Evolutionary conservation across 2,888 invertebrate genomes (phyloP).

Genomic region (Drosophila pullipes): DNA sequence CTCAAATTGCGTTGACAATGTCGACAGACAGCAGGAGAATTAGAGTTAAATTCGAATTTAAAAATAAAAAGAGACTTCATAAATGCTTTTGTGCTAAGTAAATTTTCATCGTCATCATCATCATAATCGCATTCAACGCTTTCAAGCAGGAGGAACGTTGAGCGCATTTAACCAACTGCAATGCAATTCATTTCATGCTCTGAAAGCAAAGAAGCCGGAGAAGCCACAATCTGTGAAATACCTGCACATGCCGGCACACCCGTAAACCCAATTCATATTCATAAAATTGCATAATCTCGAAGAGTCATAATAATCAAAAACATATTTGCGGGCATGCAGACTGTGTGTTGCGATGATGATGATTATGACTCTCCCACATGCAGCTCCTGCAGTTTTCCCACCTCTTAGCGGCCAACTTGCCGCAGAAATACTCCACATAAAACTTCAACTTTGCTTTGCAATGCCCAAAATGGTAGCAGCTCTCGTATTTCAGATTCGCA

Average conservation of each 20-base stretch:
- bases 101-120: constrained; percentile 43
- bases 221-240: constrained; percentile 46
- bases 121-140: constrained; percentile 39
- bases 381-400: constrained; percentile 22
- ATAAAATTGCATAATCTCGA: constrained; percentile 82
- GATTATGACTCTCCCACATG: constrained; percentile 20
- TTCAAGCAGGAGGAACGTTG: constrained; percentile 17
- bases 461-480: constrained; percentile 33
- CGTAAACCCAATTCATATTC: constrained; percentile 75
- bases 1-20: constrained; percentile 69
- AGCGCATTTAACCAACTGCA: constrained; percentile 49
- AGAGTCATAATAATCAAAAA: constrained; percentile 82
- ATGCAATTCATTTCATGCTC: constrained; percentile 60
- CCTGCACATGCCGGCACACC: constrained; percentile 47
- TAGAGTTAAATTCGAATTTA: constrained; percentile 71
- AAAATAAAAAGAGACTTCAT: constrained; percentile 52
- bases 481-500: constrained; percentile 22
- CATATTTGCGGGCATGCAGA: constrained; percentile 79
- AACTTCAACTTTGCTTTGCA: constrained; percentile 70
- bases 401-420: constrained; percentile 46
- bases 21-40: constrained; percentile 72
- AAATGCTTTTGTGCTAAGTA: constrained; percentile 61
- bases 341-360: constrained; percentile 6
- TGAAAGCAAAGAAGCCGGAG: constrained; percentile 29
- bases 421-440: constrained; percentile 71